A percentile compares a stretch with the other conserved stretches of the same genome.
These are phyloP conservation scores for Gorsachius goisagi DNA, from an alignment of 2,113 vertebrate genomes.

Conservation along the genomic window DNA sequence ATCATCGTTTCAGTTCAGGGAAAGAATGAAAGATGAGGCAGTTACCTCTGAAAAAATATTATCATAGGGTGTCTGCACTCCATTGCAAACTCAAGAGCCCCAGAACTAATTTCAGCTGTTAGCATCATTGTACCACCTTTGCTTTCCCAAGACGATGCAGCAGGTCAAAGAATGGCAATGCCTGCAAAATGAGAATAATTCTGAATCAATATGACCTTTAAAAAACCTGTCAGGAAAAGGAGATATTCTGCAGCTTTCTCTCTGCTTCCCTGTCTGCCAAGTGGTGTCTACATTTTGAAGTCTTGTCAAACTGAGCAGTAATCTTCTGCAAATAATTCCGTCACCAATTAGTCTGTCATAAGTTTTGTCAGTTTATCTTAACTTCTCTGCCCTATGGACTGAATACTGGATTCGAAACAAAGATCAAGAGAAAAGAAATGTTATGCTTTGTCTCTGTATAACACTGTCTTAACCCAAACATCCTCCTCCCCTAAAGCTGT, in stretches of 20 bases:
- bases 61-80: background rate
- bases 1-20: background rate
- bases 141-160: background rate
- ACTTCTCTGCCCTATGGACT: background rate
- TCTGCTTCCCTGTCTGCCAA: background rate
- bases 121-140: background rate
- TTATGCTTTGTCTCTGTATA: background rate
- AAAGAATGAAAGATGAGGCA: background rate
- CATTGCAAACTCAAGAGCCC: background rate
- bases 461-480: background rate
- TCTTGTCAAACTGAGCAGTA: background rate
- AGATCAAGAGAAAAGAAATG: background rate
- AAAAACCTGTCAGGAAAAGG: background rate
- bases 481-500: background rate
- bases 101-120: background rate
- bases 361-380: slow-evolving; percentile 11
- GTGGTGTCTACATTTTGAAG: background rate
- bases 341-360: slow-evolving; percentile 14
- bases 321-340: background rate
- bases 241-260: background rate
- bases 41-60: background rate
- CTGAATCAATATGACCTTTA: background rate
- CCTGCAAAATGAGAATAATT: background rate
- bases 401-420: background rate
- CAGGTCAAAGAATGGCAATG: background rate